Conservation (phyloP, 1,140 invertebrate species). For the Anoplolepis gracilipes region DNA sequence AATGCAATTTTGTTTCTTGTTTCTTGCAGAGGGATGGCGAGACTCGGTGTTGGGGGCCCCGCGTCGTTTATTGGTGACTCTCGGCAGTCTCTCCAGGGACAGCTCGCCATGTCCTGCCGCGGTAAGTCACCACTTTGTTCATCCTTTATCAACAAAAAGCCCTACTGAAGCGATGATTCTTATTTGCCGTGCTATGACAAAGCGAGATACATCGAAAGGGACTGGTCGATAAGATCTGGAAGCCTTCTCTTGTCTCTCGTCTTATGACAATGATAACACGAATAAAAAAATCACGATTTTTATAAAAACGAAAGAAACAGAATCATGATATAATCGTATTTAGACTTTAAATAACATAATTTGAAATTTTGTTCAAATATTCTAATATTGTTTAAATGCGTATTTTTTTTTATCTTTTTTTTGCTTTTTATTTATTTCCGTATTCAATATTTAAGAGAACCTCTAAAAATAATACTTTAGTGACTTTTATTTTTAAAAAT, state of each 20-base stretch:
- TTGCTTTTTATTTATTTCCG: background rate
- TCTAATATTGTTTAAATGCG: too few species aligned
- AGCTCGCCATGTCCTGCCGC: constrained; percentile 79
- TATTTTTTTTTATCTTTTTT: background rate
- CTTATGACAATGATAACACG: background rate
- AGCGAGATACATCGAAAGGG: background rate
- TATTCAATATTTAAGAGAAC: background rate
- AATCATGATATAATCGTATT: background rate
- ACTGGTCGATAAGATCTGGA: constrained; percentile 26
- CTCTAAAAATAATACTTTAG: background rate
- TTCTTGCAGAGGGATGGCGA: constrained; percentile 85
- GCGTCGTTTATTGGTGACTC: constrained; percentile 82
- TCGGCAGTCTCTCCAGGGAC: constrained; percentile 84
- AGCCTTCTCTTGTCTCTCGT: background rate
- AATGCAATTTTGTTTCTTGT: constrained; percentile 66
- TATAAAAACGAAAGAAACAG: background rate
- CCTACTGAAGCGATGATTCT: background rate
- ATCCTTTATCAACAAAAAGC: constrained; percentile 49
- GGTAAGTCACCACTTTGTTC: constrained; percentile 79
- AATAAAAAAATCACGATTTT: background rate
- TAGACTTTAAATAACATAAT: background rate
- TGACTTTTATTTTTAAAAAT: background rate
- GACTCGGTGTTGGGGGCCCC: constrained; percentile 84
- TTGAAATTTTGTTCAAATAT: background rate
- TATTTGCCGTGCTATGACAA: constrained; percentile 28